Evolutionary conservation across 2,797 vertebrate genomes (phyloP), one percentile per base, ranked within the genome.

Genomic region (Lateolabrax maculatus): DNA sequence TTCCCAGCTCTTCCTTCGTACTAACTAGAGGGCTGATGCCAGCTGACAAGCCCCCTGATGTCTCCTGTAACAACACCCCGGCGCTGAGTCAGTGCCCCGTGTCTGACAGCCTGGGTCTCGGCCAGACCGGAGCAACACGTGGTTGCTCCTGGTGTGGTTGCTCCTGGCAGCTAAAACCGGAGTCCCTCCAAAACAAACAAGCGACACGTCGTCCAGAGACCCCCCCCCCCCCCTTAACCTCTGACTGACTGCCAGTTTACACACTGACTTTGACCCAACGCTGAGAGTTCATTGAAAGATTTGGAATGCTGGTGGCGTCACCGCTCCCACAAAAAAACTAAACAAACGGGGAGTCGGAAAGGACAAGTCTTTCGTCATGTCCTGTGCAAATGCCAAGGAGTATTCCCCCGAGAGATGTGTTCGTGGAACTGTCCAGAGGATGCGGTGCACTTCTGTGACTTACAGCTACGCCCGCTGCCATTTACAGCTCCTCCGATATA

Each of bases 41-140:
- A 92, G 86, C 90, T 90, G 90, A 93, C 91, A 86, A 76, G 84
- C 83, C 79, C 89, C 88, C 86, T 85, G 84, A 92, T 83, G 92
- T 88, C 86, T 91, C 86, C 78, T 87, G 87, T 84, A 84, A 80
- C 89, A 79, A 76, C 77, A 78, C 68, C 76, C 83, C 58, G 21
- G 46, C 68, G 76, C 80, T 85, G 81, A 89, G 76, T 90, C 87
- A 84, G 74, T 80, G 83, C 84, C 87, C 86, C 49, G 23, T 78
- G 83, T 87, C 85, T 84, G 86, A 90, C 83, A 73, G 87, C 75
- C 79, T 77, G 84, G 87, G 84, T 68, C 83, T 64, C 7, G 13
- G 86, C 88, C 92, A 92, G 86, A 82, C 75, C 64, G 46, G 29
- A 75, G 84, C 79, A 80, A 77, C 88, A 90, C 81, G 72, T 85